Percentiles rank a stretch among this genome's conserved stretches.
Evolutionary conservation across 2,113 vertebrate genomes (phyloP).

Genomic region (Mesitornis unicolor): DNA sequence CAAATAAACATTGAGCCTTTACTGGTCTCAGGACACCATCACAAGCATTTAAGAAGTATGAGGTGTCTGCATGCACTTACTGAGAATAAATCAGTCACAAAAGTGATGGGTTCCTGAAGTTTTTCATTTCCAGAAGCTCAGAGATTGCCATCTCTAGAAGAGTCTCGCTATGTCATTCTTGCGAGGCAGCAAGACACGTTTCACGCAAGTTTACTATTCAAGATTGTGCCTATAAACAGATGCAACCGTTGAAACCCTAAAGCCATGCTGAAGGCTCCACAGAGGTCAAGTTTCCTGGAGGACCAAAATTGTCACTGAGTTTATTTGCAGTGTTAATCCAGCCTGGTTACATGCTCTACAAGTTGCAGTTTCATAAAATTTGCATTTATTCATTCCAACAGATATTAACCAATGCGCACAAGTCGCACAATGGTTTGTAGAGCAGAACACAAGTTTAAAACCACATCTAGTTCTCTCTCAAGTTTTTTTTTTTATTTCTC

Average conservation of each 20-base stretch:
- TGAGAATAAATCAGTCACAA: neutral
- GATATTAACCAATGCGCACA: neutral
- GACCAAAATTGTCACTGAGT: neutral
- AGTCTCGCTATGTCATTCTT: neutral
- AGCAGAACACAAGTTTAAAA: slow-evolving; percentile 27
- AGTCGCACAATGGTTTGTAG: neutral
- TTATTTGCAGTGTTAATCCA: neutral
- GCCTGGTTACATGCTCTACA: neutral
- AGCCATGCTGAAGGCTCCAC: neutral
- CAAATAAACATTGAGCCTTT: neutral
- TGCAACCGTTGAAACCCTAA: neutral
- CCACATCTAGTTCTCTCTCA: neutral
- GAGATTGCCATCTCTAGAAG: neutral
- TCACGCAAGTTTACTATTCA: neutral
- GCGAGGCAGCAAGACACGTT: neutral
- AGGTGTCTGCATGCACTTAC: neutral
- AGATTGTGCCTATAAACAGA: neutral
- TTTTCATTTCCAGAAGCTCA: neutral
- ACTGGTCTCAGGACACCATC: neutral
- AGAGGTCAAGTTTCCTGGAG: neutral
- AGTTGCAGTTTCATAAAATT: neutral
- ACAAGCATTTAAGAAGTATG: neutral
- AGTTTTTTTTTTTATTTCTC: neutral
- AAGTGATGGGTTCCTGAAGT: neutral
- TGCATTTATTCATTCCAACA: neutral